Evolutionary conservation across 2,113 vertebrate species (phyloP).

Genomic region (Podarcis cretensis): DNA sequence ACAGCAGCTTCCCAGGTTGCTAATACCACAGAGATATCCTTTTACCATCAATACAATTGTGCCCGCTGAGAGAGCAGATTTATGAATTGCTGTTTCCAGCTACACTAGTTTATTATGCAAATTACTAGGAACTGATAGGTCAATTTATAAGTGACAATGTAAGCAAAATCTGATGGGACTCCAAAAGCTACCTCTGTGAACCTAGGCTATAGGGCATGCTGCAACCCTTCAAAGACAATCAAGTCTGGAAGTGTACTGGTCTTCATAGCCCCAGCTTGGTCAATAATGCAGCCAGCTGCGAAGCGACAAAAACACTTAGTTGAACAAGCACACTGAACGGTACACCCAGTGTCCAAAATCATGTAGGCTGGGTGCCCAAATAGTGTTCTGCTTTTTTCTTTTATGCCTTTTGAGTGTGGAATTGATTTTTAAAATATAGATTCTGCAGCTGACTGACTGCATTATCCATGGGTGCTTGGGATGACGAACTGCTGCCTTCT

Average conservation of each 20-base stretch:
- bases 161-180: not conserved
- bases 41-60: not conserved
- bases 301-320: not conserved
- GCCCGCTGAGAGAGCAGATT: fast-evolving
- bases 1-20: not conserved
- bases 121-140: not conserved
- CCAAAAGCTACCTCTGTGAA: not conserved
- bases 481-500: not conserved
- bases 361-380: not conserved
- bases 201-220: not conserved
- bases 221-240: not conserved
- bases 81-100: not conserved
- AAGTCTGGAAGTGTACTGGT: not conserved
- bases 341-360: not conserved
- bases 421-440: not conserved
- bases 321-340: not conserved
- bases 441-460: not conserved
- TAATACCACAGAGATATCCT: not conserved
- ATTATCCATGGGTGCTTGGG: not conserved
- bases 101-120: not conserved
- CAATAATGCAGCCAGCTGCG: too few relatives aligned
- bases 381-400: not conserved
- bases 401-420: not conserved
- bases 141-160: not conserved
- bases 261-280: not conserved